Percentiles rank a stretch among this genome's conserved stretches.
These are phyloP conservation scores for Crematogaster levior DNA, from an alignment of 2,888 invertebrate species.

Conservation along the genomic window DNA sequence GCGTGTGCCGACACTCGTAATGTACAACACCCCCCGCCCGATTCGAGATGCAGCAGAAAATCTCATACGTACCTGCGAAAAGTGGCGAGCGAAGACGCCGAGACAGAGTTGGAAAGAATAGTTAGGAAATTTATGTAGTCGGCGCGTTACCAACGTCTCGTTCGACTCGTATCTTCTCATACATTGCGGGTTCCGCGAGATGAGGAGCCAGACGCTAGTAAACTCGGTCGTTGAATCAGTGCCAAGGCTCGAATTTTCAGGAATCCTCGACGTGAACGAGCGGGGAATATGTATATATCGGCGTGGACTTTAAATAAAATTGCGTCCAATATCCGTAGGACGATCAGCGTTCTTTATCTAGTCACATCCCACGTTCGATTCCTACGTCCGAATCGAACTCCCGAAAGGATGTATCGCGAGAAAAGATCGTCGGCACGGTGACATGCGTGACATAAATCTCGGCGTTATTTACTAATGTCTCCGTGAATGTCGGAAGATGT, in stretches of 20 bases:
- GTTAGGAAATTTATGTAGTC: conserved; percentile 12
- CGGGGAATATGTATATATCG: not conserved
- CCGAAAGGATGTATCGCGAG: not conserved
- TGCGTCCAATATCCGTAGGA: not conserved
- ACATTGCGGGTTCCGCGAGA: conserved; percentile 42
- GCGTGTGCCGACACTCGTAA: not conserved
- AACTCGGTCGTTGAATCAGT: conserved; percentile 69
- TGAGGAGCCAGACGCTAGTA: conserved; percentile 39
- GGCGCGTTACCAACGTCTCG: conserved; percentile 34
- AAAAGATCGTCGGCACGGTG: not conserved
- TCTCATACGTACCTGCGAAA: conserved; percentile 37
- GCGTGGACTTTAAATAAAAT: conserved; percentile 33
- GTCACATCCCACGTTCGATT: not conserved
- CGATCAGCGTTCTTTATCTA: not conserved
- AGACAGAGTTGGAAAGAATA: not conserved
- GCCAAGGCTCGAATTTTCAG: conserved; percentile 65
- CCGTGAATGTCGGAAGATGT: not conserved
- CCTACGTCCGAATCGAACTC: not conserved
- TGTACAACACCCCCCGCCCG: not conserved
- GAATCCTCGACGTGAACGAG: not conserved
- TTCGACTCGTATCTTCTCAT: conserved; percentile 43
- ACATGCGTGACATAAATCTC: not conserved
- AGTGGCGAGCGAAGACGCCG: not conserved
- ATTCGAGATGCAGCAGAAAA: not conserved
- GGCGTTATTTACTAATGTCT: conserved; percentile 1